Evolutionary conservation across 2,113 vertebrate genomes (phyloP), one percentile per base, ranked within the genome.

Genomic region (Hemichromis elongatus): DNA sequence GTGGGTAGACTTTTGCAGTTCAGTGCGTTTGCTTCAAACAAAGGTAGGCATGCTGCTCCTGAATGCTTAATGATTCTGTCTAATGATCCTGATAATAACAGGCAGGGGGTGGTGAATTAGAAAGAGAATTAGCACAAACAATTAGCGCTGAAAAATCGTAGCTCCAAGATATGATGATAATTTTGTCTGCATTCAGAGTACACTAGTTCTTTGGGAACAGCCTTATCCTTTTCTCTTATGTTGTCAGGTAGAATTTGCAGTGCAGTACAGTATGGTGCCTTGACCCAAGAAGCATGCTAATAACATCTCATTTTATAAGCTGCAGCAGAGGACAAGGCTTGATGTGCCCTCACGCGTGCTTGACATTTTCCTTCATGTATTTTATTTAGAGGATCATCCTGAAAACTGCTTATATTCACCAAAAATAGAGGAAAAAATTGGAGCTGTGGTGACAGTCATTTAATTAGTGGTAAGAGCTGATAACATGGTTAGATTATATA

Each of bases 61-160:
- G 63, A 70, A 78, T 80, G 80, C 79, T 82, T 80, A 85, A 88
- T 83, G 79, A 88, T 85, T 85, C 86, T 77, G 79, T 78, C 77
- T 87, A 90, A 90, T 91, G 90, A 89, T 86, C 89, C 84, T 85
- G 68, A 84, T 84, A 87, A 90, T 86, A 86, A 78, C 78, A 77
- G 88, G 61, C 77, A 35, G 63, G 66, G 85, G 81, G 88, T 24
- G 79, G 79, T 47, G 80, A 90, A 80, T 86, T 77, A 81, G 57
- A 85, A 61, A 80, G 52, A 73, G 55, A 86, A 80, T 92, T 87
- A 87, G 47, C 66, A 63, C 56, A 85, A 90, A 88, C 85, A 92
- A 87, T 89, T 91, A 89, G 86, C 45, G 89, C 50, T 89, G 30
- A 88, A 85, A 75, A 83, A 66, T 79, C 3, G n/a, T 59, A 81